These are phyloP conservation scores for Spea bombifrons DNA, from an alignment of 2,113 vertebrate genomes.

Conservation along the genomic window DNA sequence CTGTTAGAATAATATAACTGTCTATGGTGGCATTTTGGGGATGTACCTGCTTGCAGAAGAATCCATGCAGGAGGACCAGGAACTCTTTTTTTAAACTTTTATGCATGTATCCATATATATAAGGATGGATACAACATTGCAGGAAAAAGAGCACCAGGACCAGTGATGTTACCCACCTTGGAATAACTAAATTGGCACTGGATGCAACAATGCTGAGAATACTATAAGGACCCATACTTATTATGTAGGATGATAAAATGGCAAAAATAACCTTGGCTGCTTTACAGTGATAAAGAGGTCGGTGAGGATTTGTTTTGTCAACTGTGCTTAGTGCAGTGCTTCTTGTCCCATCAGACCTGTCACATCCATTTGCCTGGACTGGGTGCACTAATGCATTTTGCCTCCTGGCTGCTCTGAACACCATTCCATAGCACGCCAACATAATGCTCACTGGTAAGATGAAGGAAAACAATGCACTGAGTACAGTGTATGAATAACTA, in stretches of 20 bases:
- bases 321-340: slow-evolving; percentile 38
- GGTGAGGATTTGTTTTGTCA: slow-evolving; percentile 60
- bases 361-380: slow-evolving; percentile 59
- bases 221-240: slow-evolving; percentile 84
- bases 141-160: slow-evolving; percentile 82
- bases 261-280: slow-evolving; percentile 82
- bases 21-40: slow-evolving; percentile 64
- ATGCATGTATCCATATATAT: slow-evolving; percentile 87
- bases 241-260: slow-evolving; percentile 80
- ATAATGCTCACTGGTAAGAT: slow-evolving; percentile 78
- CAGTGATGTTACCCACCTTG: slow-evolving; percentile 75
- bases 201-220: slow-evolving; percentile 73
- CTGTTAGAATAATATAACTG: slow-evolving; percentile 71
- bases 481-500: slow-evolving; percentile 73
- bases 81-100: slow-evolving; percentile 66
- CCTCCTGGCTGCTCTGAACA: slow-evolving; percentile 77
- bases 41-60: slow-evolving; percentile 65
- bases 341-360: slow-evolving; percentile 47
- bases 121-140: slow-evolving; percentile 84
- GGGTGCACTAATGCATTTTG: slow-evolving; percentile 83
- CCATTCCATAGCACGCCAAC: slow-evolving; percentile 84
- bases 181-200: slow-evolving; percentile 61
- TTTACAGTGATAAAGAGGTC: slow-evolving; percentile 82
- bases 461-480: slow-evolving; percentile 75
- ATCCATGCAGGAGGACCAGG: slow-evolving; percentile 66